Percentiles rank a stretch among this genome's conserved stretches.
These are phyloP conservation scores for Euleptes europaea DNA, from an alignment of 2,113 vertebrate genomes.

Conservation along the genomic window DNA sequence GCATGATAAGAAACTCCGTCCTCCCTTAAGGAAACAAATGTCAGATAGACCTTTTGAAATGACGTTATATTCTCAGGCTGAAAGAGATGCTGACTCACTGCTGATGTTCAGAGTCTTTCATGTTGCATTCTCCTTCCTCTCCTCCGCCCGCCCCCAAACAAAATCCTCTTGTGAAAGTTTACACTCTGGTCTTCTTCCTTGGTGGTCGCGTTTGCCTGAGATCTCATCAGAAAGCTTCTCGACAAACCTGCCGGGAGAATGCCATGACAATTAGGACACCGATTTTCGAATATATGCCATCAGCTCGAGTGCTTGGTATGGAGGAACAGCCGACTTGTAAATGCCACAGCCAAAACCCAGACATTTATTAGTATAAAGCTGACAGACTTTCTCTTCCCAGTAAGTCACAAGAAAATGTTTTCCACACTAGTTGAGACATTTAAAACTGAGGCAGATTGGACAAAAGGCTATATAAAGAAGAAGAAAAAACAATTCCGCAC, in stretches of 20 bases:
- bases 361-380: conserved; percentile 61
- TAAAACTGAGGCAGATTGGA: conserved; percentile 48
- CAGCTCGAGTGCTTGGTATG: conserved; percentile 14
- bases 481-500: background rate
- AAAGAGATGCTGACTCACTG: conserved; percentile 17
- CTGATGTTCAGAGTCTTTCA: background rate
- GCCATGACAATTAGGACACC: conserved; percentile 58
- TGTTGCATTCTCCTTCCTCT: background rate
- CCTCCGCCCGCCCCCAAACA: background rate
- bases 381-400: conserved; percentile 51
- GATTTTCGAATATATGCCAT: conserved; percentile 41
- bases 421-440: conserved; percentile 43
- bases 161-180: conserved; percentile 24
- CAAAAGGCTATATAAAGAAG: background rate
- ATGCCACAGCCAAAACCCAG: conserved; percentile 47
- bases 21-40: conserved; percentile 40
- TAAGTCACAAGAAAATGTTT: conserved; percentile 57
- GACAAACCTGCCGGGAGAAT: conserved; percentile 35
- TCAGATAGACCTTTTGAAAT: conserved; percentile 38
- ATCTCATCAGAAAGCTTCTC: conserved; percentile 30
- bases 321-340: conserved; percentile 54
- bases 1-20: conserved; percentile 38
- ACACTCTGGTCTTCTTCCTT: background rate
- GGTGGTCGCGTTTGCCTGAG: conserved; percentile 1
- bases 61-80: background rate